Evolutionary conservation across 2,888 invertebrate genomes (phyloP).

Genomic region (Pachydiplax longipennis): DNA sequence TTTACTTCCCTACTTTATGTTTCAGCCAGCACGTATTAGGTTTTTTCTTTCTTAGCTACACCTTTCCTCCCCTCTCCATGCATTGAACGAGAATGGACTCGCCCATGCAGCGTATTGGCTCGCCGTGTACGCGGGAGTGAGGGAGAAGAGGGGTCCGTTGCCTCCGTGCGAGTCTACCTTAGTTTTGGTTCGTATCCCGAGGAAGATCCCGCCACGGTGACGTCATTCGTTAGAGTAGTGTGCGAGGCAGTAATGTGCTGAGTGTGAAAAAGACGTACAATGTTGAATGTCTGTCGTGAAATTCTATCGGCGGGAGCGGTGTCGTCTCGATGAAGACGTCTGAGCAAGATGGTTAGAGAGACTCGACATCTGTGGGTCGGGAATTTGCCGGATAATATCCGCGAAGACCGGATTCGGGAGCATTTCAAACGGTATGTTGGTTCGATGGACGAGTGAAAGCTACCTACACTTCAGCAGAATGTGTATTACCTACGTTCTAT

Average conservation of each 20-base stretch:
- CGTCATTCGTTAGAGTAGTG: conserved; percentile 63
- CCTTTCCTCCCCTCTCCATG: conserved; percentile 50
- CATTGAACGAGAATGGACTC: conserved; percentile 51
- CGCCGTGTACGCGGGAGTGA: conserved; percentile 12
- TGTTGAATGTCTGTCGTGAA: conserved; percentile 44
- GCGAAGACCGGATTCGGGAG: conserved; percentile 96
- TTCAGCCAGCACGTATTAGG: neutral
- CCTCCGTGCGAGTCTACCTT: conserved; percentile 50
- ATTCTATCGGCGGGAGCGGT: conserved; percentile 47
- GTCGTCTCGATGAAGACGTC: conserved; percentile 80
- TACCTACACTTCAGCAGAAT: conserved; percentile 37
- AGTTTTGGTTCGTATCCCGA: conserved; percentile 55
- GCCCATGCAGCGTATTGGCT: conserved; percentile 49
- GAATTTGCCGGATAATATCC: conserved; percentile 99
- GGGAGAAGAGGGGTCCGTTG: conserved; percentile 46
- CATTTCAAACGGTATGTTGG: conserved; percentile 92
- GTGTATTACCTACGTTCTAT: conserved; percentile 27
- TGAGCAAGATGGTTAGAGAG: conserved; percentile 99
- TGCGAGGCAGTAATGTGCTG: conserved; percentile 55
- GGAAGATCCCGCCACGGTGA: conserved; percentile 60
- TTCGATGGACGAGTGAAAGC: conserved; percentile 42
- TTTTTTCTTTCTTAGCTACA: neutral
- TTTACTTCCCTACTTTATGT: neutral
- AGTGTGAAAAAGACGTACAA: conserved; percentile 35
- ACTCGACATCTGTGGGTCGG: conserved; percentile 99